These are phyloP conservation scores for Anoncus sp. DNA, from an alignment of 2,888 invertebrate species.

Conservation along the genomic window DNA sequence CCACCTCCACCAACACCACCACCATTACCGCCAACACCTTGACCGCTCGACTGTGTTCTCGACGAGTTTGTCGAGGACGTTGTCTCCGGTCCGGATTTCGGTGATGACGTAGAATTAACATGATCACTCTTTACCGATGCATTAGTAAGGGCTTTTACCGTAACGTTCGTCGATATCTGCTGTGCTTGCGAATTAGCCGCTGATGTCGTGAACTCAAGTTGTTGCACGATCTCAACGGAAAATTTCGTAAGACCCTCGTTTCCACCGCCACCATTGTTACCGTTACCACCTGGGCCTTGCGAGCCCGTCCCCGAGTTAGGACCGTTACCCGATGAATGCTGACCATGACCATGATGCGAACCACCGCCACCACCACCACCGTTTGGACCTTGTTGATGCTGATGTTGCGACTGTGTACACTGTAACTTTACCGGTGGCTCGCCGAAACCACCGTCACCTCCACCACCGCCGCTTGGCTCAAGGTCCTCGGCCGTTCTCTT, in stretches of 20 bases:
- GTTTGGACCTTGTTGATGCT: conserved; percentile 74
- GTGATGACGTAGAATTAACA: conserved; percentile 82
- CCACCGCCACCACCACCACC: conserved; percentile 72
- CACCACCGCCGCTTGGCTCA: conserved; percentile 83
- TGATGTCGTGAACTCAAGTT: conserved; percentile 94
- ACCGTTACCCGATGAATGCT: conserved; percentile 76
- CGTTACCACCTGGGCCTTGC: conserved; percentile 67
- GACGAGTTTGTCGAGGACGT: conserved; percentile 76
- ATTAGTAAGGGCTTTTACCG: conserved; percentile 92
- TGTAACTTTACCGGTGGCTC: conserved; percentile 92
- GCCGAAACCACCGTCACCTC: conserved; percentile 84
- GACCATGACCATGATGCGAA: conserved; percentile 77
- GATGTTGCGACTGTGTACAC: conserved; percentile 85
- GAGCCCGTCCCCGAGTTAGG: conserved; percentile 70
- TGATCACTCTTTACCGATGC: conserved; percentile 87
- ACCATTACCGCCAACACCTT: conserved; percentile 66
- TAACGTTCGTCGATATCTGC: conserved; percentile 96
- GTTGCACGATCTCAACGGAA: conserved; percentile 96
- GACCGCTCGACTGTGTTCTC: conserved; percentile 72
- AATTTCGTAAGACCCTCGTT: conserved; percentile 87
- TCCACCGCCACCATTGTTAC: conserved; percentile 57
- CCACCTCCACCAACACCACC: conserved; percentile 75
- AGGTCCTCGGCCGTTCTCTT: conserved; percentile 90
- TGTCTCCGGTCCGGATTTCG: conserved; percentile 84
- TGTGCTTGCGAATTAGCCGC: conserved; percentile 94